Conservation (phyloP, 2,113 vertebrate genomes). For the Zosterops japonicus region DNA sequence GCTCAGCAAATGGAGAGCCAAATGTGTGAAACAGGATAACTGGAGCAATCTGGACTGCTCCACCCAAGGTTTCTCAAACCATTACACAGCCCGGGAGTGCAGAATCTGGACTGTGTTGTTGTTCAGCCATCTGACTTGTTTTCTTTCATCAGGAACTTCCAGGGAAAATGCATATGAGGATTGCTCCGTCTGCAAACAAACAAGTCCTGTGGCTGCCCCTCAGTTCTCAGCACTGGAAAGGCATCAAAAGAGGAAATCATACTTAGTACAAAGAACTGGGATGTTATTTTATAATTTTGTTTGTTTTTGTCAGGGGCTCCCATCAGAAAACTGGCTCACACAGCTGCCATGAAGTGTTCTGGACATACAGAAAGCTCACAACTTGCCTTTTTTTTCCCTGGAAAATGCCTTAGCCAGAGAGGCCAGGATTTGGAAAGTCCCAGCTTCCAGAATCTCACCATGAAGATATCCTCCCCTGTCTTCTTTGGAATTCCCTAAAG, state of each 20-base stretch:
- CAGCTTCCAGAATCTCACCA: constrained; percentile 61
- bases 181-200: not conserved
- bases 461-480: constrained; percentile 66
- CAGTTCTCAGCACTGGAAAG: not conserved
- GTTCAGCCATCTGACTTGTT: not conserved
- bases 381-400: constrained; percentile 59
- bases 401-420: constrained; percentile 74
- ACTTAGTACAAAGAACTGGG: not conserved
- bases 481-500: not conserved
- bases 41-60: not conserved
- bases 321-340: constrained; percentile 63
- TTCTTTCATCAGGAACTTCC: not conserved
- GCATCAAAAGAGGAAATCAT: not conserved
- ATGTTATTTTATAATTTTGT: not conserved
- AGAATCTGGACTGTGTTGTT: not conserved
- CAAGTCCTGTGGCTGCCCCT: not conserved
- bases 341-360: constrained; percentile 71
- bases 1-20: not conserved
- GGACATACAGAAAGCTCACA: constrained; percentile 34
- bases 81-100: not conserved
- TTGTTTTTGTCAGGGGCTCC: constrained; percentile 60
- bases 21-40: not conserved
- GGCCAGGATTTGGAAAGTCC: constrained; percentile 76
- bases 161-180: not conserved
- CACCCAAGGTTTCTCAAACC: not conserved